phyloP scores from a whole-genome alignment of 1,140 invertebrate species.

The Zeugodacus cucurbitae region DNA sequence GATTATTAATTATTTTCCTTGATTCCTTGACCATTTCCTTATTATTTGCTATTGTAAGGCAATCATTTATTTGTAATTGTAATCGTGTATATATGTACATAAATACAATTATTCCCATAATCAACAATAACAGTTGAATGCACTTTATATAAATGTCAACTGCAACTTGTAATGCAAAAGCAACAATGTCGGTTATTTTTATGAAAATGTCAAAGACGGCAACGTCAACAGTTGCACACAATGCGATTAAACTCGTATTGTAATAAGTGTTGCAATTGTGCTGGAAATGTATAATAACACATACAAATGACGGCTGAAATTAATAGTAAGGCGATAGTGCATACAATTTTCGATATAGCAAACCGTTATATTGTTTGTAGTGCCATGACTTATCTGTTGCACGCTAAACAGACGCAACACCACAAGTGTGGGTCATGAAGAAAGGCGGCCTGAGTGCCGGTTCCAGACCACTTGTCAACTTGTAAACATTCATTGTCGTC shows the following conservation, averaged over 20 bases:
- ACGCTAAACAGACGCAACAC: neutral
- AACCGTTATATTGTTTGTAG: neutral
- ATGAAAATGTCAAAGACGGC: neutral
- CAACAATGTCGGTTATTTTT: neutral
- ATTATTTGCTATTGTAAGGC: neutral
- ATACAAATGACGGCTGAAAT: neutral
- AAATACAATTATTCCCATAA: constrained; percentile 12
- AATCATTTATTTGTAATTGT: neutral
- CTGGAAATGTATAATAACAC: neutral
- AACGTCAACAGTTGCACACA: neutral
- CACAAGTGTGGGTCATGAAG: neutral
- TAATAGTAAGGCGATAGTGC: neutral
- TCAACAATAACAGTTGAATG: constrained; percentile 11
- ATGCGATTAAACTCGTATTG: constrained; percentile 22
- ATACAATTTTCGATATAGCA: neutral
- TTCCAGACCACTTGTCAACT: constrained; percentile 29
- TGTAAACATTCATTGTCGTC: constrained; percentile 26
- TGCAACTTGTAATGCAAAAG: neutral
- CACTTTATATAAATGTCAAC: neutral
- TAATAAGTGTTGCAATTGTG: constrained; percentile 33
- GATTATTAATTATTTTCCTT: neutral
- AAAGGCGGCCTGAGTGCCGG: neutral
- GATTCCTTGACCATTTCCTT: neutral
- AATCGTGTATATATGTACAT: neutral
- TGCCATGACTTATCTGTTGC: neutral